Percentiles rank a stretch among this genome's conserved stretches.
phyloP scores from a whole-genome alignment of 1,140 invertebrate genomes.

The Panagrolaimus sp. region DNA sequence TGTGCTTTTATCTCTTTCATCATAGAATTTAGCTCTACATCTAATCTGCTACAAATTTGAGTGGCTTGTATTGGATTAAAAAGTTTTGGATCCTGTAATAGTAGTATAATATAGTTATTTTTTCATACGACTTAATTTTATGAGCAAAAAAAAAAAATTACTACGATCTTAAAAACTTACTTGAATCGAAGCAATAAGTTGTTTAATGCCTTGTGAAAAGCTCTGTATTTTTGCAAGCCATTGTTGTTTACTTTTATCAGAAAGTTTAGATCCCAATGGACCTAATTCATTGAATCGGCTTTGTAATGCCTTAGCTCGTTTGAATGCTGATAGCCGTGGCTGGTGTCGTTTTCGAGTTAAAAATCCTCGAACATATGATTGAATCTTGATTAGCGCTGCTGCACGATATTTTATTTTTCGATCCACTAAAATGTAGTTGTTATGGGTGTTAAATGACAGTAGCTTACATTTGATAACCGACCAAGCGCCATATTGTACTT shows the following conservation, averaged over 20 bases:
- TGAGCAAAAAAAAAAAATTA: no score
- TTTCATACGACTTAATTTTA: no score
- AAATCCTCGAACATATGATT: conserved; percentile 9
- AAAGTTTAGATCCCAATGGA: conserved; percentile 61
- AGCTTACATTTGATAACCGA: conserved; percentile 22
- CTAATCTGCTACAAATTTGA: not conserved
- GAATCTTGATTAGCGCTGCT: not conserved
- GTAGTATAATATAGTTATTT: no score
- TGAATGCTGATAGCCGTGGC: conserved; percentile 59
- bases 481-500: conserved; percentile 25
- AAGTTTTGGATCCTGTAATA: not conserved
- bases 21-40: not conserved
- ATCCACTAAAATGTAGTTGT: conserved; percentile 75
- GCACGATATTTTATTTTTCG: conserved; percentile 77
- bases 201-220: conserved; percentile 8
- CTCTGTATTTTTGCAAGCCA: conserved; percentile 21
- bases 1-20: conserved; percentile 67
- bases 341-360: not conserved
- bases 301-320: conserved; percentile 72
- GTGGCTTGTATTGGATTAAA: not conserved
- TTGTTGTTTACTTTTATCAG: conserved; percentile 1
- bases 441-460: not conserved
- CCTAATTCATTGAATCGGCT: conserved; percentile 76
- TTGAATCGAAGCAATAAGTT: not conserved
- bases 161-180: no score